Percentiles rank a stretch among this genome's conserved stretches.
Evolutionary conservation across 2,797 vertebrate species (phyloP).

Genomic region (Agapornis canus): DNA sequence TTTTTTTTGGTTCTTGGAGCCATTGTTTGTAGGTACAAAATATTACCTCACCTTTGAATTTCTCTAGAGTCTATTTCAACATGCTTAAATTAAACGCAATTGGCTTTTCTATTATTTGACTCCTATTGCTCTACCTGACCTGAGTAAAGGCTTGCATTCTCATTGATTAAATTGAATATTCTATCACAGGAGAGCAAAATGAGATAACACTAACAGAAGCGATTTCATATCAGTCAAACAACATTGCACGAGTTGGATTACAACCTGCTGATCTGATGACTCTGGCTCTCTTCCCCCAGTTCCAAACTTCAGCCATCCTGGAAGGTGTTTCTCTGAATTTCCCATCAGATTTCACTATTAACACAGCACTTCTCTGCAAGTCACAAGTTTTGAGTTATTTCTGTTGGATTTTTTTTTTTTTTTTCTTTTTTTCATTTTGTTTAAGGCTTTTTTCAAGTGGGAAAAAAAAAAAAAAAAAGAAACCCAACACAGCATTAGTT

Average conservation of each 20-base stretch:
- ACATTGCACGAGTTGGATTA: not conserved
- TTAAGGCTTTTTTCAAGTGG: not conserved
- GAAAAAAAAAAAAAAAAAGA: not conserved
- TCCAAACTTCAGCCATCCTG: not conserved
- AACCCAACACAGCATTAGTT: not conserved
- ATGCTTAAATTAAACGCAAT: not conserved
- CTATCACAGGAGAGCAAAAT: not conserved
- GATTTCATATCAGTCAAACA: not conserved
- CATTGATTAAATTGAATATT: not conserved
- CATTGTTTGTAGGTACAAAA: not conserved
- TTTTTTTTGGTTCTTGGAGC: not conserved
- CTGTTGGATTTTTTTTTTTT: not conserved
- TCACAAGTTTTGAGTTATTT: not conserved
- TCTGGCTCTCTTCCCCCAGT: not conserved
- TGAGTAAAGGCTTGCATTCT: not conserved
- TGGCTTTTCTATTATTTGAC: fast-evolving
- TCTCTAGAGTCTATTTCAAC: not conserved
- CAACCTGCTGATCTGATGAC: not conserved
- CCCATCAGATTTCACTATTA: not conserved
- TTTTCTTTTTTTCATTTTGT: not conserved
- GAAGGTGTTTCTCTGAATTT: not conserved
- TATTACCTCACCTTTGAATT: not conserved
- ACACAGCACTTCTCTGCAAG: not conserved
- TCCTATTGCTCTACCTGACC: not conserved
- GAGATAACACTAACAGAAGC: not conserved